Evolutionary conservation across 2,888 invertebrate species (phyloP), one percentile per base, ranked within the genome.

Genomic region (Pandemis corylana): DNA sequence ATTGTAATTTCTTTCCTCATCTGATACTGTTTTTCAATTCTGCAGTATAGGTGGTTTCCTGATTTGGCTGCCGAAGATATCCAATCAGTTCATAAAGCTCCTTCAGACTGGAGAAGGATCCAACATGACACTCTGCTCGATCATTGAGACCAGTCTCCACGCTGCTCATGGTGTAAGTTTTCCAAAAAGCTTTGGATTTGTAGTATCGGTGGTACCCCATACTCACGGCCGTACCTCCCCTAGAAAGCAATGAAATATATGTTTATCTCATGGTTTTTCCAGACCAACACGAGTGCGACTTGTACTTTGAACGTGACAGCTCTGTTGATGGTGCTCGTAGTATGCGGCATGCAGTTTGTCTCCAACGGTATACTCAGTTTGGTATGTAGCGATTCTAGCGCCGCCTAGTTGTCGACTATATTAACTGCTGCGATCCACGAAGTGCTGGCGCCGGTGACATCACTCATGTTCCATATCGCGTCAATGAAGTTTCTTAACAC

Each of bases 51-150:
- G 77, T 15, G 75, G 82, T 0, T 91, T 92, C 76, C 68, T 87
- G 42, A 82, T 92, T 6, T 92, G 92, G 92, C 77, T 92, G 76
- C 92, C 92, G 0, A 88, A 88, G 0, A 89, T 92, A 6, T 84
- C 90, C 0, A 86, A 91, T 72, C 85, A 89, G 76, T 89, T 90
- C 75, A 82, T 90, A 13, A 77, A 82, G 28, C 85, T 87, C 61
- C 41, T 90, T 28, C 80, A 89, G 49, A 83, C 84, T 0, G 92
- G 90, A 0, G 87, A 86, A n/a, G 87, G 85, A n/a, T 72, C 78
- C 0, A 79, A 89, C 61, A 81, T 86, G 15, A 85, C 85, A 0
- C 83, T 92, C 13, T 92, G 92, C 74, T 84, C 80, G 10, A 84
- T 91, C 61, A 81, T 92, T 42, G 75, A 75, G 2, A 71, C 78